Base-by-base conservation (phyloP, 2,113 vertebrate genomes). In the Myiozetetes cayanensis region DNA sequence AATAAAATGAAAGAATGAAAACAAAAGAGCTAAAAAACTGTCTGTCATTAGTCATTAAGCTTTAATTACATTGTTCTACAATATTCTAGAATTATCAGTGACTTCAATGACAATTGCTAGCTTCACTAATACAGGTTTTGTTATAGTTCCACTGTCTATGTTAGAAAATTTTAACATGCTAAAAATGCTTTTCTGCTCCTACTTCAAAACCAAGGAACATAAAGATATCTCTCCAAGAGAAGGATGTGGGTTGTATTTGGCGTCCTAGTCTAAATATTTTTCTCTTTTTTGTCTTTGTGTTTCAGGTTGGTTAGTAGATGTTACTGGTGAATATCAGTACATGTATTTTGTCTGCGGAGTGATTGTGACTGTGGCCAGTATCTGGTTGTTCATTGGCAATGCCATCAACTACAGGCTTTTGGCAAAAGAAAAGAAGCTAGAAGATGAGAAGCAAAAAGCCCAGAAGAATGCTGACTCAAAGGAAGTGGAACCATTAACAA, bases 311-410 rank as follows among this genome's bases (percentile, higher is more conserved):
- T 96, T 99, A 94, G 98, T 99, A 19, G 99, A 99, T 86, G 17
- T 99, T 95, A 99, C 99, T 39, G 97, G 98, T 91, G 98, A 98
- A 82, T 99, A 99, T 94, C 98, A 98, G 95, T 99, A 98, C 91
- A 99, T 99, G 99, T 99, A 99, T 92, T 96, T 99, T 58, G 98
- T 98, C 97, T 99, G 99, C 5, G 99, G 99, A 13, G 79, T 94
- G 14, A 94, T 99, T 43, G 99, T 99, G 52, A 98, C 98, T 52
- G 12, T 98, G 16, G 97, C 99, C 85, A 99, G 99, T 63, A 97
- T 99, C 89, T 99, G 98, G 98, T 98, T 99, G 56, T 99, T 99
- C 94, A 98, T 99, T 72, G 99, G 99, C 28, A 99, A 99, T 97
- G 97, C 98, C 92, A 98, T 99, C 73, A 99, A 99, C 98, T 99